These are phyloP conservation scores for Zosterops japonicus DNA, from an alignment of 2,113 vertebrate genomes.

Conservation along the genomic window DNA sequence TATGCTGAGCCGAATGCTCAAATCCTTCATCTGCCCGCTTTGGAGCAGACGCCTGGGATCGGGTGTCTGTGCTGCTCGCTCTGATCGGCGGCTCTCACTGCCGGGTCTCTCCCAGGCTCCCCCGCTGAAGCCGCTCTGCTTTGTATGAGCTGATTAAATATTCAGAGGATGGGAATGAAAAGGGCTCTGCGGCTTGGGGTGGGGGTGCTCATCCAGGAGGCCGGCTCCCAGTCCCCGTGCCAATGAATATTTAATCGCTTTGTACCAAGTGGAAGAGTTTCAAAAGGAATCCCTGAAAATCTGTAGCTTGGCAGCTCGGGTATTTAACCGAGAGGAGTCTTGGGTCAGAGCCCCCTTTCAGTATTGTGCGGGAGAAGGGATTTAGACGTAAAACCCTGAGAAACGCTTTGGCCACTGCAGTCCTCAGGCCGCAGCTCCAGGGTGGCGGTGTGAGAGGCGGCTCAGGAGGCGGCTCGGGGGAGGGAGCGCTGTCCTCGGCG, in stretches of 20 bases:
- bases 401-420: not conserved
- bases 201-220: conserved; percentile 30
- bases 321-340: not conserved
- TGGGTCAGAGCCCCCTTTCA: not conserved
- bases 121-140: not conserved
- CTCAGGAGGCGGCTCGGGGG: not conserved
- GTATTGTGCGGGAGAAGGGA: not conserved
- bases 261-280: conserved; percentile 32
- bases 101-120: not conserved
- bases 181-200: not conserved
- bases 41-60: not conserved
- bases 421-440: not conserved
- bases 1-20: not conserved
- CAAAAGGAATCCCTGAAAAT: conserved; percentile 57
- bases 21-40: not conserved
- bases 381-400: conserved; percentile 9
- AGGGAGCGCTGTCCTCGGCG: not conserved
- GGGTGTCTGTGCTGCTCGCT: not conserved
- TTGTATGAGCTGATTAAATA: conserved; percentile 52
- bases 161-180: conserved; percentile 56
- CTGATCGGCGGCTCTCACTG: not conserved
- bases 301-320: conserved; percentile 4
- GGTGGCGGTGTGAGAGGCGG: not conserved
- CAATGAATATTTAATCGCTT: conserved; percentile 64
- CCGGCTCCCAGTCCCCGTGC: not conserved